A percentile compares a stretch with the other conserved stretches of the same genome.
Conservation (phyloP, 2,888 invertebrate species). For the Orthosia gracilis region DNA sequence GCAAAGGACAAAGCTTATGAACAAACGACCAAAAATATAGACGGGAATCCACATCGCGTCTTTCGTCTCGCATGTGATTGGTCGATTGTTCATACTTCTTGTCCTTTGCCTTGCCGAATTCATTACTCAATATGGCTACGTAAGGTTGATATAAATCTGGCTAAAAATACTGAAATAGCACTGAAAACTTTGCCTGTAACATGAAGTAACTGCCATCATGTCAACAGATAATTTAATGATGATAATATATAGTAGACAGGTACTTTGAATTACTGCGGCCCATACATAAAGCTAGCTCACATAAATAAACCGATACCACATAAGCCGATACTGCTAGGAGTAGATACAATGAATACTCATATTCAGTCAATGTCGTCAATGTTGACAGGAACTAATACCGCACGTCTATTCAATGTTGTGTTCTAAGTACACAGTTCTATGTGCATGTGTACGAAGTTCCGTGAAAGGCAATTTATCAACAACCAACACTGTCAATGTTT, state of each 20-base stretch:
- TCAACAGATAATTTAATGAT: background rate
- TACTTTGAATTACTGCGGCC: conserved; percentile 9
- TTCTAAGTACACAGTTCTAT: conserved; percentile 30
- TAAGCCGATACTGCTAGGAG: conserved; percentile 19
- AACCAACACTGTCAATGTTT: conserved; percentile 44
- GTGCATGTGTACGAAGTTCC: conserved; percentile 18
- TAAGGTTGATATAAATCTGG: background rate
- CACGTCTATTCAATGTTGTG: conserved; percentile 39
- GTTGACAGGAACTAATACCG: conserved; percentile 60
- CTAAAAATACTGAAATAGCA: background rate
- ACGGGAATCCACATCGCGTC: too few relatives aligned
- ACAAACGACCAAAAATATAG: too few relatives aligned
- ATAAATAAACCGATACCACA: conserved; percentile 26
- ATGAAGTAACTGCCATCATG: conserved; percentile 8
- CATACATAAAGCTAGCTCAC: conserved; percentile 9
- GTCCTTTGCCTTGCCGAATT: too few relatives aligned
- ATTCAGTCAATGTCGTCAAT: conserved; percentile 48
- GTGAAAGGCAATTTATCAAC: conserved; percentile 54
- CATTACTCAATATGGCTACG: too few relatives aligned
- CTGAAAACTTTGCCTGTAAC: conserved; percentile 3
- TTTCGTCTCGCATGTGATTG: too few relatives aligned
- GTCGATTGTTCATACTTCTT: too few relatives aligned
- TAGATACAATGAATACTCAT: conserved; percentile 43
- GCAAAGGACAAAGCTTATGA: too few relatives aligned
- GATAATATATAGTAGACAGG: background rate